phyloP scores from a whole-genome alignment of 2,797 vertebrate genomes.

The Myripristis jacobus region DNA sequence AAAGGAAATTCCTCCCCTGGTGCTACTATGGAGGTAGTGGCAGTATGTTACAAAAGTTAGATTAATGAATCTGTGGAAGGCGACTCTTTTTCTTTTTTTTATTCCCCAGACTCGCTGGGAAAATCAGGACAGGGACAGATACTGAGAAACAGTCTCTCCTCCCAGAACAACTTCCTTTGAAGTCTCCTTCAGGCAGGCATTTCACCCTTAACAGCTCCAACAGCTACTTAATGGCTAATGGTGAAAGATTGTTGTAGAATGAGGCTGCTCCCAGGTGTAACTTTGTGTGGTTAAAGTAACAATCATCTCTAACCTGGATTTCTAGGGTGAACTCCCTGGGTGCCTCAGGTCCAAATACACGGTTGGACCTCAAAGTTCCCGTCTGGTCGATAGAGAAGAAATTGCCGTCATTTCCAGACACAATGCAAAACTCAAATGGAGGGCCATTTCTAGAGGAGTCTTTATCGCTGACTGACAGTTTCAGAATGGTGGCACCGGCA shows the following conservation, averaged over 20 bases:
- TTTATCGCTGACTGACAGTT: conserved; percentile 89
- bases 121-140: too few relatives aligned
- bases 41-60: conserved; percentile 10
- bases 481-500: conserved; percentile 88
- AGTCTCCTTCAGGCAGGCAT: too few relatives aligned
- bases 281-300: conserved; percentile 7
- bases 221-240: background rate
- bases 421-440: conserved; percentile 90
- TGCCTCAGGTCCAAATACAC: conserved; percentile 82
- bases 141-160: too few relatives aligned
- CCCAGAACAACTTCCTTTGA: too few relatives aligned
- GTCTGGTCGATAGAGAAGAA: conserved; percentile 89
- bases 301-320: conserved; percentile 85
- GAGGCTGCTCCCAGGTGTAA: background rate
- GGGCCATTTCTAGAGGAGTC: conserved; percentile 93
- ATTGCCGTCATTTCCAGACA: conserved; percentile 89
- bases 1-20: background rate
- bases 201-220: too few relatives aligned
- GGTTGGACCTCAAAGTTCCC: conserved; percentile 84
- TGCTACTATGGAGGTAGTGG: background rate
- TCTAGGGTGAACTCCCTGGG: conserved; percentile 89
- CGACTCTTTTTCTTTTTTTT: too few relatives aligned
- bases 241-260: conserved; percentile 23
- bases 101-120: background rate
- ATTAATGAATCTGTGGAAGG: too few relatives aligned